Evolutionary conservation across 2,113 vertebrate genomes (phyloP), one percentile per base, ranked within the genome.

Genomic region (Toxotes jaculatrix): DNA sequence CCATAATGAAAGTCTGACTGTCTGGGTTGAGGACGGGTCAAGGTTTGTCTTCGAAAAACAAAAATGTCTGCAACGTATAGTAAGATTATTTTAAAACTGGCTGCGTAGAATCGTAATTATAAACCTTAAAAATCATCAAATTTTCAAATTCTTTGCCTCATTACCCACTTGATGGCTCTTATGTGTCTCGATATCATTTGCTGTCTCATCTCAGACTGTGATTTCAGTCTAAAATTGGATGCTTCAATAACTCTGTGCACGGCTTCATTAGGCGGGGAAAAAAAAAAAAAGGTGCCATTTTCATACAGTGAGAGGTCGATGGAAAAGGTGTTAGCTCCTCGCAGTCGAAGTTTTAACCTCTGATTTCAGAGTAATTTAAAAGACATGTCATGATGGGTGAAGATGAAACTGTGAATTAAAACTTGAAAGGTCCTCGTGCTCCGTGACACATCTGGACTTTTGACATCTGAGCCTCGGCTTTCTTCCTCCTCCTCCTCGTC

Each of bases 391-490:
- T 16, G 73, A 81, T 17, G 53, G 32, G 9, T 10, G 4, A 67
- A 63, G 56, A 66, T 32, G 43, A 78, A 83, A 64, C 51, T 63
- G 64, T 23, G 51, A 70, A 73, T 78, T 83, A 51, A 65, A 81
- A 80, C 53, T 63, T 75, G 56, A 85, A 82, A 85, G 71, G n/a
- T 5, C 21, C 10, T 72, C 32, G 11, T 13, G 34, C 62, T 80
- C 77, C 5, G 60, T 77, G 79, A 88, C 83, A 85, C 59, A 65
- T 85, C 68, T 67, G 34, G 85, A 87, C 79, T 81, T 81, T 80
- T 75, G 77, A 80, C 87, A 81, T 79, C 23, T 36, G 67, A 77
- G 77, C 55, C 68, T 34, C 10, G 21, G 42, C 62, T 74, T 38
- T 74, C 66, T 49, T 68, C 60, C 21, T 81, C 66, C 36, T 82